These are phyloP conservation scores for Bolborhynchus lineola DNA, from an alignment of 2,113 vertebrate species.

Conservation along the genomic window DNA sequence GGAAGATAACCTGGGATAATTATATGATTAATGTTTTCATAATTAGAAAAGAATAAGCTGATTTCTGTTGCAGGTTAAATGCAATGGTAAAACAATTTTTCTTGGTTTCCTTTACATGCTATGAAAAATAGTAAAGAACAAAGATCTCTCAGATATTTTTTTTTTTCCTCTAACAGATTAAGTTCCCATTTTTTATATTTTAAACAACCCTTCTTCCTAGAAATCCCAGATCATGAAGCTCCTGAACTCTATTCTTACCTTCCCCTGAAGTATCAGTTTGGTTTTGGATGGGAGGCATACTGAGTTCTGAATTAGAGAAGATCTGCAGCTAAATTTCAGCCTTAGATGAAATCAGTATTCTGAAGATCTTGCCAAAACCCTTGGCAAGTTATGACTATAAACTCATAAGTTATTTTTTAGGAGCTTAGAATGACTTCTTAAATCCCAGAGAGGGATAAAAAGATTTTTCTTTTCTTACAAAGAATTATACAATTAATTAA, in stretches of 20 bases:
- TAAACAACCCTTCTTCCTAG: not conserved
- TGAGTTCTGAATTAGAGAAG: not conserved
- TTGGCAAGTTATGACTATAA: not conserved
- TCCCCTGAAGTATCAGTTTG: not conserved
- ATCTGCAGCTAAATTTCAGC: not conserved
- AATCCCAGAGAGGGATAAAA: not conserved
- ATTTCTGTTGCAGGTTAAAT: not conserved
- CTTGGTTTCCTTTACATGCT: not conserved
- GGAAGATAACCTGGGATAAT: not conserved
- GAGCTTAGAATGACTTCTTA: not conserved
- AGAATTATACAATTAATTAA: not conserved
- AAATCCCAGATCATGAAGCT: not conserved
- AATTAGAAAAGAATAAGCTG: not conserved
- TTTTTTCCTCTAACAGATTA: rapidly evolving
- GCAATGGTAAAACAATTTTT: not conserved
- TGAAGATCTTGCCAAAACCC: not conserved
- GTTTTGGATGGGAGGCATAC: rapidly evolving
- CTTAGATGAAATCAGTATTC: not conserved
- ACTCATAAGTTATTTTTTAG: not conserved
- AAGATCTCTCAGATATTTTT: not conserved
- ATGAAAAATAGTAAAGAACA: not conserved
- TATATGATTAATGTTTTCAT: not conserved
- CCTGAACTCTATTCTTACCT: not conserved
- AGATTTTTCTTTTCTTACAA: not conserved
- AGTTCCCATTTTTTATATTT: not conserved